These are phyloP conservation scores for Drepanosiphum platanoidis DNA, from an alignment of 2,888 invertebrate species.

Conservation along the genomic window DNA sequence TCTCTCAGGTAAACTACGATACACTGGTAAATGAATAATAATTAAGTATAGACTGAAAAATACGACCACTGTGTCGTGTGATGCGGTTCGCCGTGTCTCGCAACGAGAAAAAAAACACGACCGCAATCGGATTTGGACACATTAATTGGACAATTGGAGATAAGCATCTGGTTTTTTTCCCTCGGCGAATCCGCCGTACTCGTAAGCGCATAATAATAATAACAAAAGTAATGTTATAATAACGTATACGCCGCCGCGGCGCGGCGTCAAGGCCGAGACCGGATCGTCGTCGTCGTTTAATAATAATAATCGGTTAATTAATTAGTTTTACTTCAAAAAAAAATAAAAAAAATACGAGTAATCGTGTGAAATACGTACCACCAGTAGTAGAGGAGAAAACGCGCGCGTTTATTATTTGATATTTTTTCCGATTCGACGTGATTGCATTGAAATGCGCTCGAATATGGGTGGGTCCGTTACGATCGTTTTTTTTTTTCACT, in stretches of 20 bases:
- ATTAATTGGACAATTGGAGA: not conserved
- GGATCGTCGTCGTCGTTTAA: not conserved
- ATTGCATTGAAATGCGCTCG: not conserved
- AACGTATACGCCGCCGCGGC: not conserved
- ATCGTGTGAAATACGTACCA: not conserved
- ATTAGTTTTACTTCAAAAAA: conserved; percentile 1
- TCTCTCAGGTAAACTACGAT: too few species aligned
- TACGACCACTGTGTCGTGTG: too few species aligned
- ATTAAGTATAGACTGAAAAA: too few species aligned
- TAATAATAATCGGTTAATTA: conserved; percentile 2
- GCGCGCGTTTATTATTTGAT: not conserved
- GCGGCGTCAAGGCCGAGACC: not conserved
- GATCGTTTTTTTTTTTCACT: not conserved
- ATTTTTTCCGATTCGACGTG: not conserved
- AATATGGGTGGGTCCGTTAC: not conserved
- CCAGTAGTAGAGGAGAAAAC: too few species aligned
- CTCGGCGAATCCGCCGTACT: not conserved
- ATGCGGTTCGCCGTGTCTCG: not conserved
- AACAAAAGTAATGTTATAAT: not conserved
- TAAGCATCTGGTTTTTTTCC: not conserved
- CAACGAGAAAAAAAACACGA: not conserved
- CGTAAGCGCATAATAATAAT: not conserved
- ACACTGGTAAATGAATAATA: too few species aligned
- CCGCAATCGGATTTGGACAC: not conserved
- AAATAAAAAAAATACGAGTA: not conserved